phyloP scores from a whole-genome alignment of 2,113 vertebrate species.

The Sander vitreus region DNA sequence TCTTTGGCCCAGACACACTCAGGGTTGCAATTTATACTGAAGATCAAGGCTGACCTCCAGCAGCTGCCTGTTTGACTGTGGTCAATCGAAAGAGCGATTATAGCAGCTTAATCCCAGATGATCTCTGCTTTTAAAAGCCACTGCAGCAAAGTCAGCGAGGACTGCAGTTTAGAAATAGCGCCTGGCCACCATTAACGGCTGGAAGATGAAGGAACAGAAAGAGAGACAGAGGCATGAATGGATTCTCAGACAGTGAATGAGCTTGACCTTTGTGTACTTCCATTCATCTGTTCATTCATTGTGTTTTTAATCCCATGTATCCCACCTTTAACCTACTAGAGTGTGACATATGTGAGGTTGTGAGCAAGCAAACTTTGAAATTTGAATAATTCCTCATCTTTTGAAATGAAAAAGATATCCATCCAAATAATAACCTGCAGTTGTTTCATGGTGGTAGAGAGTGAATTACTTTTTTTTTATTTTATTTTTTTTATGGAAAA shows the following conservation, averaged over 20 bases:
- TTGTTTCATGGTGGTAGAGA: background rate
- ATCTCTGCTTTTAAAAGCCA: conserved; percentile 74
- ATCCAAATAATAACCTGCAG: background rate
- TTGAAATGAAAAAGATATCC: background rate
- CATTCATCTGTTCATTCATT: conserved; percentile 30
- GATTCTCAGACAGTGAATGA: conserved; percentile 51
- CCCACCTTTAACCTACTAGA: background rate
- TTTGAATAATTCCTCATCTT: background rate
- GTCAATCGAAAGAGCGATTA: conserved; percentile 76
- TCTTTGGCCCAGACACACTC: background rate
- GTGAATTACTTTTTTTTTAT: background rate
- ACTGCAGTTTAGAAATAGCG: conserved; percentile 6
- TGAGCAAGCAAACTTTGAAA: background rate
- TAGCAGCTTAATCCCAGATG: conserved; percentile 78
- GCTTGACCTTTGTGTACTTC: conserved; percentile 5
- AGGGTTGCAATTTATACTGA: conserved; percentile 45
- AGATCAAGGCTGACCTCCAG: conserved; percentile 59
- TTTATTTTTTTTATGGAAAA: background rate
- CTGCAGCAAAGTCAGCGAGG: conserved; percentile 39
- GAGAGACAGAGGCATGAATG: conserved; percentile 44
- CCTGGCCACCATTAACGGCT: conserved; percentile 14
- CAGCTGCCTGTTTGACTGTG: conserved; percentile 63
- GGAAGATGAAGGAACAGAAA: conserved; percentile 24
- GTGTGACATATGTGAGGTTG: background rate
- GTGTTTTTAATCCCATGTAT: background rate